phyloP scores from a whole-genome alignment of 30 jellyfish, hydroid and myxozoan genomes.

The Aurelia aurita region DNA sequence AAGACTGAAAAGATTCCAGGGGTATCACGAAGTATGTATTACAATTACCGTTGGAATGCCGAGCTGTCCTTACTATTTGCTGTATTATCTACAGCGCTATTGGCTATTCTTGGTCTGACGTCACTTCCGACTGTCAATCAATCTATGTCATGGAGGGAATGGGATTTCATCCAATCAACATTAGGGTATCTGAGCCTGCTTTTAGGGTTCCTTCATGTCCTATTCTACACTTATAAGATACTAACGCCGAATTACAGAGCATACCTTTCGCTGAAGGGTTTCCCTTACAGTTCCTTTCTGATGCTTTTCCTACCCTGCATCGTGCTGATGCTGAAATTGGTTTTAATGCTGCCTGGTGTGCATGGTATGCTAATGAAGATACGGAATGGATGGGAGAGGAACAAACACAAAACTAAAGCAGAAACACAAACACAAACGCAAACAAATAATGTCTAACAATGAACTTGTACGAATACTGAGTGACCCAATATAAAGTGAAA shows the following conservation, averaged over 20 bases:
- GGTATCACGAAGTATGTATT: conserved; percentile 33
- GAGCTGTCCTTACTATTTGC: conserved; percentile 80
- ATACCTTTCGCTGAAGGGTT: too few species aligned
- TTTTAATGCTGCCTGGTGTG: conserved; percentile 71
- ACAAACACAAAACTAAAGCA: too few species aligned
- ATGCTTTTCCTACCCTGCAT: conserved; percentile 73
- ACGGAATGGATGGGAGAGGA: conserved; percentile 65
- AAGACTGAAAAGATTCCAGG: conserved; percentile 17
- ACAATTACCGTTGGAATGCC: conserved; percentile 54
- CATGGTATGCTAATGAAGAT: conserved; percentile 33
- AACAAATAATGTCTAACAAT: too few species aligned
- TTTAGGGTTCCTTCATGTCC: conserved; percentile 67
- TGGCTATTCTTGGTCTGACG: conserved; percentile 80
- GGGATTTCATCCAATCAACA: conserved; percentile 83
- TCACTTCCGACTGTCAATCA: conserved; percentile 90
- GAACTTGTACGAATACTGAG: too few species aligned
- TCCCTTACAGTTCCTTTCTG: conserved; percentile 38
- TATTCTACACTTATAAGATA: conserved; percentile 44
- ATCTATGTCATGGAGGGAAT: conserved; percentile 89
- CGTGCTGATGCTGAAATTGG: conserved; percentile 66
- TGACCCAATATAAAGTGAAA: too few species aligned
- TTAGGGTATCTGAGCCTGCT: conserved; percentile 71
- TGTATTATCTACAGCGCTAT: conserved; percentile 59
- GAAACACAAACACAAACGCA: too few species aligned
- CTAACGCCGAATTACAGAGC: too few species aligned